Conservation (phyloP, 2,113 vertebrate genomes). For the Lanius collurio region DNA sequence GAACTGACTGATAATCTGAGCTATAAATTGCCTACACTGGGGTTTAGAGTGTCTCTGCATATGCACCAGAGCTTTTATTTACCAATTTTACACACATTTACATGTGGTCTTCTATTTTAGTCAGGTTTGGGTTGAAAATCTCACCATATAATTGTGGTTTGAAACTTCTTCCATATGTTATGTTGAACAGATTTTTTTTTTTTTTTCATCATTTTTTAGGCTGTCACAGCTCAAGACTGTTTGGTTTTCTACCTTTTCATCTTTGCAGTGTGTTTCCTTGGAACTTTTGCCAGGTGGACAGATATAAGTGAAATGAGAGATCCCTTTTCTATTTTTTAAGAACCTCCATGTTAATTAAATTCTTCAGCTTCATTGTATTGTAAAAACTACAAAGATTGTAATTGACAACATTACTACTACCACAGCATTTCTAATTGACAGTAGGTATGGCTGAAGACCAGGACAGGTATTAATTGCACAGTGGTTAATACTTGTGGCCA, state of each 20-base stretch:
- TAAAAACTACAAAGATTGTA: neutral
- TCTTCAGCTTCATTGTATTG: neutral
- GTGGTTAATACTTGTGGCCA: neutral
- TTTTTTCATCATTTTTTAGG: neutral
- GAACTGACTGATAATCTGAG: neutral
- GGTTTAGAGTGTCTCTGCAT: neutral
- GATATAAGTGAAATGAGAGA: neutral
- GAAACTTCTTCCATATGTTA: neutral
- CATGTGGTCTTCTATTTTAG: neutral
- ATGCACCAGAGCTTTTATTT: neutral
- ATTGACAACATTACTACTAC: slow-evolving; percentile 4
- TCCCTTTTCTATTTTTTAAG: neutral
- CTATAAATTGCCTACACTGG: neutral
- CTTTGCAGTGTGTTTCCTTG: neutral
- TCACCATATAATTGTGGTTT: neutral
- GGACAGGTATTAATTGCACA: neutral
- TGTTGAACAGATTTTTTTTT: neutral
- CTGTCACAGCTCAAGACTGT: neutral
- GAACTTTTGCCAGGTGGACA: neutral
- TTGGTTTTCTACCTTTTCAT: neutral
- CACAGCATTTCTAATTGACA: slow-evolving; percentile 29
- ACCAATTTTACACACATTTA: neutral
- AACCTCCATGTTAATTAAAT: neutral
- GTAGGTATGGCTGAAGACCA: neutral
- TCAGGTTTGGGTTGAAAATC: neutral